A percentile compares a stretch with the other conserved stretches of the same genome.
Conservation (phyloP, 2,888 invertebrate genomes). For the Choreutis nemorana region DNA sequence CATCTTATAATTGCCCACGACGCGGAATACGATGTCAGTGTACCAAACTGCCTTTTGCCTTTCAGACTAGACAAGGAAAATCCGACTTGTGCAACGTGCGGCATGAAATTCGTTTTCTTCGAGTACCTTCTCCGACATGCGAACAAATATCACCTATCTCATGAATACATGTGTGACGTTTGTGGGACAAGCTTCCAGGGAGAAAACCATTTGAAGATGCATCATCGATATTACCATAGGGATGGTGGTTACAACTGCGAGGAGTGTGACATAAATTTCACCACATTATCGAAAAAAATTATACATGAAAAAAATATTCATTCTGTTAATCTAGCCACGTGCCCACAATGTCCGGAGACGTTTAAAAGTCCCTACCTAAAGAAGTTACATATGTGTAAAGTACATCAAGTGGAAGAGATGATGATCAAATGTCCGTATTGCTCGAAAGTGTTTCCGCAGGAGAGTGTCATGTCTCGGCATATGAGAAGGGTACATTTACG, state of each 20-base stretch:
- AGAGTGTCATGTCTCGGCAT: constrained; percentile 67
- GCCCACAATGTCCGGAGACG: constrained; percentile 48
- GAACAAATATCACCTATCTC: constrained; percentile 48
- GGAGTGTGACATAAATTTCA: constrained; percentile 55
- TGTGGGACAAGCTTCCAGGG: constrained; percentile 58
- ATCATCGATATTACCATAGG: constrained; percentile 50
- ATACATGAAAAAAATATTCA: constrained; percentile 53
- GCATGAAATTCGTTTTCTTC: constrained; percentile 50
- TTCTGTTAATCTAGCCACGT: constrained; percentile 37
- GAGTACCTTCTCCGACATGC: constrained; percentile 50
- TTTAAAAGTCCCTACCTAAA: constrained; percentile 54
- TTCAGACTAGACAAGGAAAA: constrained; percentile 48
- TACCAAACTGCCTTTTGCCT: constrained; percentile 48
- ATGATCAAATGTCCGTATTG: constrained; percentile 55
- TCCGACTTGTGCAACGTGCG: constrained; percentile 45
- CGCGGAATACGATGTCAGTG: constrained; percentile 47
- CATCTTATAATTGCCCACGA: constrained; percentile 55
- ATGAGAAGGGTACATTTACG: constrained; percentile 66
- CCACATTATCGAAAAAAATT: constrained; percentile 48
- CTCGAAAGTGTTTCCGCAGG: constrained; percentile 54
- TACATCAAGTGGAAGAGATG: constrained; percentile 49
- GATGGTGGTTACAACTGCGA: constrained; percentile 50
- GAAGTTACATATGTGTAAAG: constrained; percentile 47
- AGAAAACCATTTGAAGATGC: constrained; percentile 56
- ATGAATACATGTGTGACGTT: constrained; percentile 56